These are phyloP conservation scores for Euplexia lucipara DNA, from an alignment of 2,888 invertebrate genomes.

Conservation along the genomic window DNA sequence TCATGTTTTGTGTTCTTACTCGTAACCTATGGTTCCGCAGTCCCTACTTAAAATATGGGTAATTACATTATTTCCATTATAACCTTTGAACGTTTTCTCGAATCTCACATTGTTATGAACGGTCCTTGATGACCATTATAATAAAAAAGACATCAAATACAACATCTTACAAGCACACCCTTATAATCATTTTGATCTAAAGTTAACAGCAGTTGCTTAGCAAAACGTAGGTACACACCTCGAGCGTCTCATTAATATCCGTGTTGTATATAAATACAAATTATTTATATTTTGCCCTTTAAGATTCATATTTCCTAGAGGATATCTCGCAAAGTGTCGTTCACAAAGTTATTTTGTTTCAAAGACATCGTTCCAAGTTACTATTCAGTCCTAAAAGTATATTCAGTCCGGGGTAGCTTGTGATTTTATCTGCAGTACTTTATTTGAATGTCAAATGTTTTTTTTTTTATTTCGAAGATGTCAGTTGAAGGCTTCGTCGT, in stretches of 20 bases:
- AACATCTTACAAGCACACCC: not conserved
- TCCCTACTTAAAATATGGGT: too few species aligned
- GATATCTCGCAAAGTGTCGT: constrained; percentile 64
- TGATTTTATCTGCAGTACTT: constrained; percentile 47
- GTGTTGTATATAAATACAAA: constrained; percentile 65
- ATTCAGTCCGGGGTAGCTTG: constrained; percentile 62
- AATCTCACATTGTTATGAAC: not conserved
- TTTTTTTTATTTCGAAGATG: constrained; percentile 4
- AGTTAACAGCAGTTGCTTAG: constrained; percentile 23
- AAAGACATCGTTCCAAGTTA: constrained; percentile 62
- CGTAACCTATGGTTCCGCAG: too few species aligned
- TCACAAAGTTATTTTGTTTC: constrained; percentile 70
- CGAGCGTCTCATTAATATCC: constrained; percentile 54
- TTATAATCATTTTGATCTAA: constrained; percentile 4
- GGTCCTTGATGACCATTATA: not conserved
- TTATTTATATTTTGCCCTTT: constrained; percentile 59
- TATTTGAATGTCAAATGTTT: constrained; percentile 38
- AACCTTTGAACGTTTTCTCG: too few species aligned
- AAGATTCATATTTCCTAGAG: constrained; percentile 67
- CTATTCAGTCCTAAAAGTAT: constrained; percentile 63
- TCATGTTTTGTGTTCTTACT: too few species aligned
- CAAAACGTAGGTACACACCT: constrained; percentile 14
- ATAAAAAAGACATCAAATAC: not conserved
- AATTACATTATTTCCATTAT: too few species aligned
- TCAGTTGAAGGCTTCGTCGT: not conserved